Percentiles rank a stretch among this genome's conserved stretches.
Evolutionary conservation across 2,888 invertebrate genomes (phyloP).

Genomic region (Bombylius major): DNA sequence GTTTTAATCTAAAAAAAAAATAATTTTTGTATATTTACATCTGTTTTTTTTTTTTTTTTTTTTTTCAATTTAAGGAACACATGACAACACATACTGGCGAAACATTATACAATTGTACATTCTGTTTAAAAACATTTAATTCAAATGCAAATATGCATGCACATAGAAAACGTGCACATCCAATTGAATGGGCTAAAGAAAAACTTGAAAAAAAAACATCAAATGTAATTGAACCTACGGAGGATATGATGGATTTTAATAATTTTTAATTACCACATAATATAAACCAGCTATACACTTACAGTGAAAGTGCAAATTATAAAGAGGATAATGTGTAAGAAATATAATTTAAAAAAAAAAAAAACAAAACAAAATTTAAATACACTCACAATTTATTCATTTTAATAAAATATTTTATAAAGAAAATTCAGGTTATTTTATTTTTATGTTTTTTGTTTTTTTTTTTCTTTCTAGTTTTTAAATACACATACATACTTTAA

Average conservation of each 20-base stretch:
- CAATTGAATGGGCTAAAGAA: conserved; percentile 25
- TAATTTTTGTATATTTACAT: background rate
- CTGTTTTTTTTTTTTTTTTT: background rate
- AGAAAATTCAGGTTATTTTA: too few species aligned
- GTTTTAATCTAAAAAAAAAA: background rate
- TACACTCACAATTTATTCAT: too few species aligned
- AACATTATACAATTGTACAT: conserved; percentile 31
- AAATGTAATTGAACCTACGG: background rate
- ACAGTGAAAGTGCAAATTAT: too few species aligned
- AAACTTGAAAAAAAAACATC: background rate
- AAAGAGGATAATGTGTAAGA: too few species aligned
- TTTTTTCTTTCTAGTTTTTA: too few species aligned
- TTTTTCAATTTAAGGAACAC: conserved; percentile 24
- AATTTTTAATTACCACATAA: too few species aligned
- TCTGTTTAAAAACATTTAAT: conserved; percentile 34
- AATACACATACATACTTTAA: too few species aligned
- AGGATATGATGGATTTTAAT: background rate
- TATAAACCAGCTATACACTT: too few species aligned
- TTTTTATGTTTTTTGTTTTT: too few species aligned
- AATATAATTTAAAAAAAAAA: too few species aligned
- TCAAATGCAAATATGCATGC: conserved; percentile 36
- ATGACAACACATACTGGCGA: conserved; percentile 36
- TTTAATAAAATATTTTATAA: too few species aligned
- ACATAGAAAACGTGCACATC: conserved; percentile 33
- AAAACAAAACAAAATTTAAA: too few species aligned